A percentile compares a stretch with the other conserved stretches of the same genome.
Conservation (phyloP, 2,797 vertebrate species). For the Muscicapa comitata region DNA sequence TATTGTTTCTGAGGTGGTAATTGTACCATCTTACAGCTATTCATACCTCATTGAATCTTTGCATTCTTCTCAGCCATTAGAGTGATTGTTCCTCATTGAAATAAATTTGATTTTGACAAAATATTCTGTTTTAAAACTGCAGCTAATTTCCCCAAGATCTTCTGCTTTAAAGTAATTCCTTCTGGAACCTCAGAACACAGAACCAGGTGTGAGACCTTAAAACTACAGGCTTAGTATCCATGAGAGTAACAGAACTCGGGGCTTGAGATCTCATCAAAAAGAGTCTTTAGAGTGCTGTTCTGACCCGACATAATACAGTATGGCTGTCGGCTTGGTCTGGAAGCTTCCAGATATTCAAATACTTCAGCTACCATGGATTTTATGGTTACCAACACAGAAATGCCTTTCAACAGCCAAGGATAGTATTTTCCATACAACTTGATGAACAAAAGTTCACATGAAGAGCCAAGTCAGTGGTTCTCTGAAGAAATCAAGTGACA, state of each 20-base stretch:
- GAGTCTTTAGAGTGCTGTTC: not conserved
- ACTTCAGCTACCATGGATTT: not conserved
- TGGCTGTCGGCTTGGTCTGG: not conserved
- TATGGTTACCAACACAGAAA: not conserved
- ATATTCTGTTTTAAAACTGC: slow-evolving; percentile 76
- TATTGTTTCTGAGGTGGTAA: slow-evolving; percentile 92
- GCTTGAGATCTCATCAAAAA: not conserved
- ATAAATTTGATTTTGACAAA: slow-evolving; percentile 81
- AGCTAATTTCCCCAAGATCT: slow-evolving; percentile 67
- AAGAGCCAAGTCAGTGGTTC: not conserved
- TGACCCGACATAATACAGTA: not conserved
- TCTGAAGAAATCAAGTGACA: not conserved
- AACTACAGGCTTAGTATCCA: too few species aligned
- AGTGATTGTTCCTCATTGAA: slow-evolving; percentile 74
- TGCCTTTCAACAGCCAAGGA: not conserved
- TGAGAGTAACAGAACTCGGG: not conserved
- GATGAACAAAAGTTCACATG: not conserved
- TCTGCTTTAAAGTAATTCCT: slow-evolving; percentile 32
- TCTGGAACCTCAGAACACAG: slow-evolving; percentile 6
- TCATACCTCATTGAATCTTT: slow-evolving; percentile 90
- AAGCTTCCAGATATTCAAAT: not conserved
- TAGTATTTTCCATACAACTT: not conserved
- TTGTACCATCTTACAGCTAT: slow-evolving; percentile 93
- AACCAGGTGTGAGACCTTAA: not conserved
- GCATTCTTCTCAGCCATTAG: slow-evolving; percentile 85